Evolutionary conservation across 2,113 vertebrate genomes (phyloP).

Genomic region (Nycticorax nycticorax): DNA sequence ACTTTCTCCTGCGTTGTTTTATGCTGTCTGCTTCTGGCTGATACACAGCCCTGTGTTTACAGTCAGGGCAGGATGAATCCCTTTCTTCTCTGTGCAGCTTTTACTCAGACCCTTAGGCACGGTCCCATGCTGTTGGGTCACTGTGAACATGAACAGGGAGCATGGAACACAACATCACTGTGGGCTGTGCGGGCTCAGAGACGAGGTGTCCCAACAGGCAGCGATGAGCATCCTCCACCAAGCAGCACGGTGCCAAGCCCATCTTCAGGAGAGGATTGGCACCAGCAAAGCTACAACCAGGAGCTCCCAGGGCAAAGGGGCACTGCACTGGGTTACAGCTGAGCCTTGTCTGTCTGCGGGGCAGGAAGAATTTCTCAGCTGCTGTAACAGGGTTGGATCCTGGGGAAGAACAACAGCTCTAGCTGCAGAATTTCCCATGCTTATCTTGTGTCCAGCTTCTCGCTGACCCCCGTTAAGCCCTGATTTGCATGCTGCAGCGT

Average conservation of each 20-base stretch:
- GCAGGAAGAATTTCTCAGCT: neutral
- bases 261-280: neutral
- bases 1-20: neutral
- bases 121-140: accelerated
- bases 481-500: neutral
- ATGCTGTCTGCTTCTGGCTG: neutral
- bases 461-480: neutral
- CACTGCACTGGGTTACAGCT: accelerated
- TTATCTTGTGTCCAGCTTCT: neutral
- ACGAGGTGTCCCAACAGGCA: neutral
- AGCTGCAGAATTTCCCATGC: neutral
- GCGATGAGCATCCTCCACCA: accelerated
- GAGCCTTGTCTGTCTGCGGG: neutral
- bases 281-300: neutral
- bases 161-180: neutral
- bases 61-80: neutral
- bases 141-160: neutral
- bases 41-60: neutral
- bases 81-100: neutral
- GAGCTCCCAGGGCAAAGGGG: neutral
- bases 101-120: neutral
- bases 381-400: neutral
- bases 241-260: neutral
- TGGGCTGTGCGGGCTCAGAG: accelerated
- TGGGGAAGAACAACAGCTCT: neutral